Percentiles rank a stretch among this genome's conserved stretches.
Conservation (phyloP, 2,888 invertebrate species). For the Diadromus collaris region DNA sequence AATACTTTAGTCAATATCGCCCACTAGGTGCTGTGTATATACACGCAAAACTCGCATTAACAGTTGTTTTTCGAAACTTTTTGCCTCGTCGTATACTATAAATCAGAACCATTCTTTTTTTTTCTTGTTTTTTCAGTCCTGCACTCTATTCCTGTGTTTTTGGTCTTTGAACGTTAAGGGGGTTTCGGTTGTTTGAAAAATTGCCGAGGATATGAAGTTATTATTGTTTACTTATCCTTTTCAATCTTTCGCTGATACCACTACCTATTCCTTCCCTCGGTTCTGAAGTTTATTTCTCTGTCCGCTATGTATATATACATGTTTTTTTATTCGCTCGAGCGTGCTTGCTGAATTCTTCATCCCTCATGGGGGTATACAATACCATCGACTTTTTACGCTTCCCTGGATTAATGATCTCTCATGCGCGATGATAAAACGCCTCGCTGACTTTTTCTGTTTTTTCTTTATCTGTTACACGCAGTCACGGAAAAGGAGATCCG, state of each 20-base stretch:
- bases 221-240: conserved; percentile 31
- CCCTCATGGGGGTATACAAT: conserved; percentile 2
- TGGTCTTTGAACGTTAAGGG: conserved; percentile 7
- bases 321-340: conserved; percentile 14
- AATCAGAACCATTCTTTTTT: conserved; percentile 41
- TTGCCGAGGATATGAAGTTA: conserved; percentile 19
- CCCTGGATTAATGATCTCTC: not conserved
- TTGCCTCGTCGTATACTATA: conserved; percentile 34
- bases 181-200: conserved; percentile 36
- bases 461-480: conserved; percentile 82
- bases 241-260: conserved; percentile 4
- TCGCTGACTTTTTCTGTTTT: conserved; percentile 62
- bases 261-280: not conserved
- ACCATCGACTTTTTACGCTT: conserved; percentile 8
- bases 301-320: conserved; percentile 26
- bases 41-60: conserved; percentile 28
- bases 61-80: conserved; percentile 37
- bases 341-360: conserved; percentile 32
- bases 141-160: not conserved
- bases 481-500: conserved; percentile 95
- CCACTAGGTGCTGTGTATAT: not conserved
- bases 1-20: conserved; percentile 22
- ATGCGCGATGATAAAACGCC: conserved; percentile 43
- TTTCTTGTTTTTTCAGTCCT: not conserved
- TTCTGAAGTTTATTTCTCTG: not conserved